These are phyloP conservation scores for Rhamnusium bicolor DNA, from an alignment of 2,888 invertebrate genomes.

Conservation along the genomic window DNA sequence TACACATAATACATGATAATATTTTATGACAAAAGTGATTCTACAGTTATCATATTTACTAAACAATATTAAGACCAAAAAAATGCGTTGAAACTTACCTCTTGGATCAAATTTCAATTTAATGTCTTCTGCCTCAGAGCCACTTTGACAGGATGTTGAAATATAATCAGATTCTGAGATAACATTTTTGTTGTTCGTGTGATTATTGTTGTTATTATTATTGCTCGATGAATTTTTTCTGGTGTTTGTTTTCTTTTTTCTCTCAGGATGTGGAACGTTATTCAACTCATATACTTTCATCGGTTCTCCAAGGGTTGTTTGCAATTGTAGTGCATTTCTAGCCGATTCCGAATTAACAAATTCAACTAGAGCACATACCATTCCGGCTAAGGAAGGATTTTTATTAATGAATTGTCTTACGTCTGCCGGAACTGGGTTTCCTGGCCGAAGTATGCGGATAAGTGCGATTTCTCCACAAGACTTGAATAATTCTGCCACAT, in stretches of 20 bases:
- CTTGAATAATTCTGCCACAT: slow-evolving; percentile 92
- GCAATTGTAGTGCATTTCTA: slow-evolving; percentile 83
- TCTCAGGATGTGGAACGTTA: slow-evolving; percentile 79
- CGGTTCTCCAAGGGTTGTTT: slow-evolving; percentile 74
- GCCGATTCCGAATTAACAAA: slow-evolving; percentile 92
- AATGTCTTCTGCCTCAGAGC: slow-evolving; percentile 73
- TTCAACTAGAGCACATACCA: slow-evolving; percentile 92
- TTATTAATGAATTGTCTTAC: slow-evolving; percentile 92
- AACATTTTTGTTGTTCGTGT: slow-evolving; percentile 45
- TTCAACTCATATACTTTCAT: slow-evolving; percentile 86
- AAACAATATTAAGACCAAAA: not conserved
- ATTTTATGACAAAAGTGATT: too few species aligned
- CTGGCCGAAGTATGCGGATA: slow-evolving; percentile 89
- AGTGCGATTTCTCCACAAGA: slow-evolving; percentile 92
- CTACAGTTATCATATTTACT: too few species aligned
- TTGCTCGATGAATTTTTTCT: slow-evolving; percentile 75
- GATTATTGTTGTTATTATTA: slow-evolving; percentile 73
- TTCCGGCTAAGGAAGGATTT: slow-evolving; percentile 89
- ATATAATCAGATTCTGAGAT: slow-evolving; percentile 65
- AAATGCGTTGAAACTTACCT: slow-evolving; percentile 45
- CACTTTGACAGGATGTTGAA: slow-evolving; percentile 72
- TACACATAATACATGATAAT: too few species aligned
- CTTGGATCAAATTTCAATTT: slow-evolving; percentile 68
- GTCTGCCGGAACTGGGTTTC: slow-evolving; percentile 92
- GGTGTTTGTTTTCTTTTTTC: slow-evolving; percentile 80